These are phyloP conservation scores for Aegypius monachus DNA, from an alignment of 2,113 vertebrate genomes.

Conservation along the genomic window DNA sequence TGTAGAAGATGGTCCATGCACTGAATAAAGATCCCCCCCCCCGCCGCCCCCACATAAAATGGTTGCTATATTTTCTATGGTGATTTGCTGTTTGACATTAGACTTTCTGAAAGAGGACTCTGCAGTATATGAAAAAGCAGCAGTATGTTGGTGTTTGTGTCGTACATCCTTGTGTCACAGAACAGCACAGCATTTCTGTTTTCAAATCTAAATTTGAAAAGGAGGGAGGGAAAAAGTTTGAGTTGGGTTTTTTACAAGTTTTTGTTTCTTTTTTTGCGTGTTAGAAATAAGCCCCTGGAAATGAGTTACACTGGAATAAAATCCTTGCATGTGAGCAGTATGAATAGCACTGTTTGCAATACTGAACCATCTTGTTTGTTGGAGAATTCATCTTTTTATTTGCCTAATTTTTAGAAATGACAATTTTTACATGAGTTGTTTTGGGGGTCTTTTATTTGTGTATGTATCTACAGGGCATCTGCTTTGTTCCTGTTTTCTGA, in stretches of 20 bases:
- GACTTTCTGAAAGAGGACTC: neutral
- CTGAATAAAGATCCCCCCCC: neutral
- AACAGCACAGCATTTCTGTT: neutral
- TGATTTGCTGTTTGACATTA: neutral
- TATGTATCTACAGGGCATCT: neutral
- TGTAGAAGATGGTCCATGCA: neutral
- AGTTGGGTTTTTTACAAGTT: neutral
- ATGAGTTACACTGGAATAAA: neutral
- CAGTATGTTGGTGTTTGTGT: neutral
- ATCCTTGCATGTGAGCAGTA: neutral
- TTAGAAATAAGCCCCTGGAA: neutral
- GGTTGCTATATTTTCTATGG: neutral
- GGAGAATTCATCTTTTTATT: neutral
- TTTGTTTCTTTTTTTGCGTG: neutral
- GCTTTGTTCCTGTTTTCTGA: neutral
- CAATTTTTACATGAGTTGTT: neutral
- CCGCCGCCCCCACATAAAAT: neutral
- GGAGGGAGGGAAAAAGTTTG: neutral
- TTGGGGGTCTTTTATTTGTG: neutral
- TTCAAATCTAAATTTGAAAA: neutral
- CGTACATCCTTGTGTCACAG: neutral
- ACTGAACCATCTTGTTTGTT: neutral
- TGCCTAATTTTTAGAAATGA: neutral
- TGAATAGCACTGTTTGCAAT: neutral
- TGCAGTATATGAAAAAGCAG: neutral